Conservation (phyloP, 2,113 vertebrate genomes). For the Taurulus bubalis region DNA sequence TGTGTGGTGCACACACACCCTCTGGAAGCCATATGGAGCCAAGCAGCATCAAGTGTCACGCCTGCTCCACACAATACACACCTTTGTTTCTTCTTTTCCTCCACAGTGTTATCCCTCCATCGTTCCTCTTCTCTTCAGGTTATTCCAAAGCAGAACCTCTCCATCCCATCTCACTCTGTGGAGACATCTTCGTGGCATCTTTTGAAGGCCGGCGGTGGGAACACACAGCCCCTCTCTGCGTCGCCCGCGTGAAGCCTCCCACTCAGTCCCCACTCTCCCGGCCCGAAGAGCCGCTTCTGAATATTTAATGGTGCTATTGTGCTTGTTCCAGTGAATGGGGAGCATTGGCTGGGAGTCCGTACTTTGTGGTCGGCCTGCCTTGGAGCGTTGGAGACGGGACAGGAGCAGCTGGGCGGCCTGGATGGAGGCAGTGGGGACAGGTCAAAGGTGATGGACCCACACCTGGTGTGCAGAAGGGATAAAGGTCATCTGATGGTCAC, state of each 20-base stretch:
- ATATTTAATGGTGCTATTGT: slow-evolving; percentile 94
- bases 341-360: slow-evolving; percentile 68
- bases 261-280: slow-evolving; percentile 48
- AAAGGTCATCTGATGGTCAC: not conserved
- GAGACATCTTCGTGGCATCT: slow-evolving; percentile 66
- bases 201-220: slow-evolving; percentile 37
- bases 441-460: slow-evolving; percentile 23
- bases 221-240: slow-evolving; percentile 29
- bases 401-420: slow-evolving; percentile 46
- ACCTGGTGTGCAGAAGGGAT: not conserved
- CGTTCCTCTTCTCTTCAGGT: slow-evolving; percentile 58
- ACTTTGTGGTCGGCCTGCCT: slow-evolving; percentile 59
- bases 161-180: slow-evolving; percentile 41
- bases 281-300: slow-evolving; percentile 81
- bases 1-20: not conserved
- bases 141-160: slow-evolving; percentile 78
- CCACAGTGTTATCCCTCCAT: slow-evolving; percentile 52
- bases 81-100: slow-evolving; percentile 51
- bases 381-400: slow-evolving; percentile 2
- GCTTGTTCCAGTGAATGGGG: slow-evolving; percentile 73
- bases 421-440: not conserved
- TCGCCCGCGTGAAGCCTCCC: slow-evolving; percentile 46
- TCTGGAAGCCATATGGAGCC: slow-evolving; percentile 73
- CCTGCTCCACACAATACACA: slow-evolving; percentile 61
- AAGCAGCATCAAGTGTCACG: slow-evolving; percentile 82